These are phyloP conservation scores for Ptychochromis oligacanthus DNA, from an alignment of 2,113 vertebrate genomes.

Conservation along the genomic window DNA sequence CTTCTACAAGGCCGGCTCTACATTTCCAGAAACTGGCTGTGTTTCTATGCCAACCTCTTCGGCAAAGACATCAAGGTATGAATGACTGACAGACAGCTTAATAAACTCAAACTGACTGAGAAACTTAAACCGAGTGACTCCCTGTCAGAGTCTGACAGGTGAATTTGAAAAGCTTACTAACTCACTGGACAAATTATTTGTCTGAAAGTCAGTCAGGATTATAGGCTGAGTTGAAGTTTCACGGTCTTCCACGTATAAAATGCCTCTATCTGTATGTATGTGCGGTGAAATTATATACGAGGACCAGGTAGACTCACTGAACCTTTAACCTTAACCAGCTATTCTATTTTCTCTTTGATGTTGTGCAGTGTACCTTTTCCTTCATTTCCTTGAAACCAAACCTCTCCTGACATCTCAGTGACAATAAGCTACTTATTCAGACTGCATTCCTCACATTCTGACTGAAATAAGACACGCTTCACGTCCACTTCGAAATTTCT, in stretches of 20 bases:
- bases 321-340: slow-evolving; percentile 7
- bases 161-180: background rate
- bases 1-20: slow-evolving; percentile 95
- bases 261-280: background rate
- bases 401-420: slow-evolving; percentile 47
- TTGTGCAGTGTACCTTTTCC: slow-evolving; percentile 39
- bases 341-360: slow-evolving; percentile 48
- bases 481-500: background rate
- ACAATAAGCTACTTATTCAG: slow-evolving; percentile 69
- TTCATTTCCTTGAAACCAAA: slow-evolving; percentile 58
- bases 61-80: slow-evolving; percentile 96
- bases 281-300: background rate
- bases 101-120: slow-evolving; percentile 16
- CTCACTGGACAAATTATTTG: slow-evolving; percentile 16
- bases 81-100: slow-evolving; percentile 13
- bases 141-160: background rate
- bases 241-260: background rate
- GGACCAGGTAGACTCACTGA: slow-evolving; percentile 3
- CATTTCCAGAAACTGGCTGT: slow-evolving; percentile 97
- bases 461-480: slow-evolving; percentile 54
- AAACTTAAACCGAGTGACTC: slow-evolving; percentile 1
- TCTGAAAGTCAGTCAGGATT: slow-evolving; percentile 23
- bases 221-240: background rate
- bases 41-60: slow-evolving; percentile 96
- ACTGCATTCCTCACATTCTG: slow-evolving; percentile 66